Conservation (phyloP, 2,888 invertebrate genomes). For the Chaetogeoica ovagalla region DNA sequence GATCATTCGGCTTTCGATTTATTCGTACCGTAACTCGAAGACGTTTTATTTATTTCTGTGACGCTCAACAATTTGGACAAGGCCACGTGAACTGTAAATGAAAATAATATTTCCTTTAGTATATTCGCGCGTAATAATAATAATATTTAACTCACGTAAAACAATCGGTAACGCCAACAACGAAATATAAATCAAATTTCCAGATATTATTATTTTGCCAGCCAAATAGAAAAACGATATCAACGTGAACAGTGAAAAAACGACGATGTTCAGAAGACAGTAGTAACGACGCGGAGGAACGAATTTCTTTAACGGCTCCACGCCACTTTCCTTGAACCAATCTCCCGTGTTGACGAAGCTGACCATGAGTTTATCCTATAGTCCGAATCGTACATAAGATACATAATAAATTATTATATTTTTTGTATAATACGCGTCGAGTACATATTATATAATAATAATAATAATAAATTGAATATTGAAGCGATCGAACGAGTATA, state of each 20-base stretch:
- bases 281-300: slow-evolving; percentile 66
- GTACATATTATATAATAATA: too few species aligned
- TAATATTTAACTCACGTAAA: slow-evolving; percentile 24
- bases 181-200: slow-evolving; percentile 21
- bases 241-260: slow-evolving; percentile 58
- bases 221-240: slow-evolving; percentile 5
- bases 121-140: neutral
- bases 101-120: neutral
- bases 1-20: slow-evolving; percentile 15
- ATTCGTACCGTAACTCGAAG: slow-evolving; percentile 22
- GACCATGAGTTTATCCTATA: slow-evolving; percentile 72
- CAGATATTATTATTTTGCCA: neutral
- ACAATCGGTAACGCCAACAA: neutral
- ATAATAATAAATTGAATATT: too few species aligned
- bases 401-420: too few species aligned
- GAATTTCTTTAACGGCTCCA: slow-evolving; percentile 67
- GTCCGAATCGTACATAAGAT: too few species aligned
- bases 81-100: slow-evolving; percentile 23
- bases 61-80: slow-evolving; percentile 10
- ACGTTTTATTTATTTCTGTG: slow-evolving; percentile 32
- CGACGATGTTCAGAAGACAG: slow-evolving; percentile 69
- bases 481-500: too few species aligned
- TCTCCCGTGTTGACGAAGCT: slow-evolving; percentile 76
- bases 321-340: slow-evolving; percentile 76
- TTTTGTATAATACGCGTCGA: too few species aligned